These are phyloP conservation scores for Emydoidea blandingii DNA, from an alignment of 2,797 vertebrate species.

Conservation along the genomic window DNA sequence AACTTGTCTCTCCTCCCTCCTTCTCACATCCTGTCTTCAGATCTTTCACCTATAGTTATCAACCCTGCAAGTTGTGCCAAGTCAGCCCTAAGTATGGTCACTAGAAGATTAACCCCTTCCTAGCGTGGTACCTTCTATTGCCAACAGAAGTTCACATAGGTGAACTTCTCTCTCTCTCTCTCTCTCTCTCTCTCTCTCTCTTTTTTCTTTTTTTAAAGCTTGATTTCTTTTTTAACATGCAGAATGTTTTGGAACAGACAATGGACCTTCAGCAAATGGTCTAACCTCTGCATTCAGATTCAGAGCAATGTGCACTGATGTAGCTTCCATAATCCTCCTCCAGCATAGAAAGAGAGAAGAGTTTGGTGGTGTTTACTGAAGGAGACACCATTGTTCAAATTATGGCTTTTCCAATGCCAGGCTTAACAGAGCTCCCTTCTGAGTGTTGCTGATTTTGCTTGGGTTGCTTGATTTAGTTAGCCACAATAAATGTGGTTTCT, in stretches of 20 bases:
- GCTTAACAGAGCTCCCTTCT: rapidly evolving
- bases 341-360: neutral
- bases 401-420: neutral
- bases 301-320: neutral
- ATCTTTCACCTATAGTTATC: neutral
- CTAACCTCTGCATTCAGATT: neutral
- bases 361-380: neutral
- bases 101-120: neutral
- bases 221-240: neutral
- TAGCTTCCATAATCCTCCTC: neutral
- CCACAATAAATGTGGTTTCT: neutral
- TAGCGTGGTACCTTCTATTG: too few species aligned
- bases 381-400: neutral
- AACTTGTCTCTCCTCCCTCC: neutral
- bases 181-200: too few species aligned
- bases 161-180: too few species aligned
- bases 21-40: neutral
- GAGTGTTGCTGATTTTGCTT: neutral
- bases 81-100: neutral
- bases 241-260: neutral
- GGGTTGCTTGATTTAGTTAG: neutral
- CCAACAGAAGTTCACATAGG: too few species aligned
- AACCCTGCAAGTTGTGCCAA: neutral
- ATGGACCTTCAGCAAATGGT: neutral
- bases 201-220: neutral